These are phyloP conservation scores for Scaptomyza polygonia DNA, from an alignment of 2,888 invertebrate species.

Conservation along the genomic window DNA sequence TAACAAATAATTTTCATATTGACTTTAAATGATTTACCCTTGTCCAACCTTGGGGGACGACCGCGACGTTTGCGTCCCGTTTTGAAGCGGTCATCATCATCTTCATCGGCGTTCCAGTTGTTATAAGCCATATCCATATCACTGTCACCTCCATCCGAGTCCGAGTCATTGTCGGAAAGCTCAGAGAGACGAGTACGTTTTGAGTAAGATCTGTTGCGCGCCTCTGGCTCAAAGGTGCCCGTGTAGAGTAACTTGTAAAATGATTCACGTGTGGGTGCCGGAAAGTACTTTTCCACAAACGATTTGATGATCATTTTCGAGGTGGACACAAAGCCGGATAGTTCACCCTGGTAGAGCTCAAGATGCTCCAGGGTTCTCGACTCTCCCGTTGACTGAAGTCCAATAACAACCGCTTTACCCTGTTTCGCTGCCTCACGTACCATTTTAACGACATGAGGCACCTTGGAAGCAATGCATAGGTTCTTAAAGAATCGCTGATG, in stretches of 20 bases:
- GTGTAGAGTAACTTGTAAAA: constrained; percentile 88
- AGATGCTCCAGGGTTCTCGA: constrained; percentile 98
- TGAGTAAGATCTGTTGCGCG: constrained; percentile 11
- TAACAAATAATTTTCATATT: not conserved
- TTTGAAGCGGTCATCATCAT: constrained; percentile 44
- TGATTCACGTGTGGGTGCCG: constrained; percentile 94
- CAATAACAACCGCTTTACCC: constrained; percentile 99
- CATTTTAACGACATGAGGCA: constrained; percentile 90
- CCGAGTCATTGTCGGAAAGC: constrained; percentile 61
- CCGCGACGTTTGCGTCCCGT: constrained; percentile 55
- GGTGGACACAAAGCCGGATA: constrained; percentile 98
- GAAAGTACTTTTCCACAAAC: constrained; percentile 99
- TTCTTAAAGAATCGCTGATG: constrained; percentile 99
- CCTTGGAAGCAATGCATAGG: constrained; percentile 98
- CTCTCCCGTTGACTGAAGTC: constrained; percentile 99
- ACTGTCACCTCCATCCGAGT: constrained; percentile 84
- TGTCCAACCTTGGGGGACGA: constrained; percentile 76
- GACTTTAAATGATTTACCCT: constrained; percentile 33
- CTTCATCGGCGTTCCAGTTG: constrained; percentile 32
- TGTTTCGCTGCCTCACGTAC: constrained; percentile 94
- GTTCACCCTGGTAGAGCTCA: constrained; percentile 97
- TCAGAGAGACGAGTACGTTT: constrained; percentile 44
- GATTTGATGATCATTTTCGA: constrained; percentile 96
- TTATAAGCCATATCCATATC: constrained; percentile 24
- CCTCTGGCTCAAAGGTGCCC: constrained; percentile 52